Conservation (phyloP, 2,888 invertebrate genomes). For the Eulithis prunata region DNA sequence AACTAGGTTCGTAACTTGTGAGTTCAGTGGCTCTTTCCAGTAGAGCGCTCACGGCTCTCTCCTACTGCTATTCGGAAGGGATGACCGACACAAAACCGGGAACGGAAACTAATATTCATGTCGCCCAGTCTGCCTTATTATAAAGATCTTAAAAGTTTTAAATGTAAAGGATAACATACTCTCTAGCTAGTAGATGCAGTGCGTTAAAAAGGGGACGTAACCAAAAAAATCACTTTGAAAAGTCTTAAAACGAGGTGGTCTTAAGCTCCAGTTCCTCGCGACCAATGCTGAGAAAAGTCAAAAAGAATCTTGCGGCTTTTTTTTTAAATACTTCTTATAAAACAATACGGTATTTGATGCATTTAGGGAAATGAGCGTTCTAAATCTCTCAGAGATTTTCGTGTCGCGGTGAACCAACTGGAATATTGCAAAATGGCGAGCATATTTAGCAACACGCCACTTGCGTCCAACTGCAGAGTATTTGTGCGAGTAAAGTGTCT, state of each 20-base stretch:
- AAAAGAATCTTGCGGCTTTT: no score
- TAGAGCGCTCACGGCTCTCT: neutral
- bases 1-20: conserved; percentile 13
- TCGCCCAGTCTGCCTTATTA: neutral
- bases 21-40: conserved; percentile 11
- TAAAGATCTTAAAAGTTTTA: no score
- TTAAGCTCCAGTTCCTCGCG: no score
- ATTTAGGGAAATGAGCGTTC: neutral
- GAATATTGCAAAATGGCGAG: conserved; percentile 1
- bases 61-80: neutral
- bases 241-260: no score
- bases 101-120: neutral
- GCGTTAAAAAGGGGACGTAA: no score
- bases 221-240: no score
- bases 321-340: no score
- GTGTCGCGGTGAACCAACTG: neutral
- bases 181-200: no score
- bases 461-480: conserved; percentile 5
- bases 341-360: neutral
- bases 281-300: no score
- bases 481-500: conserved; percentile 13
- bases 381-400: neutral
- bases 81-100: neutral
- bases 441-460: conserved; percentile 8
- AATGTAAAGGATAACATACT: no score